These are phyloP conservation scores for Perognathus longimembris DNA, from an alignment of 2,113 vertebrate species.

Conservation along the genomic window DNA sequence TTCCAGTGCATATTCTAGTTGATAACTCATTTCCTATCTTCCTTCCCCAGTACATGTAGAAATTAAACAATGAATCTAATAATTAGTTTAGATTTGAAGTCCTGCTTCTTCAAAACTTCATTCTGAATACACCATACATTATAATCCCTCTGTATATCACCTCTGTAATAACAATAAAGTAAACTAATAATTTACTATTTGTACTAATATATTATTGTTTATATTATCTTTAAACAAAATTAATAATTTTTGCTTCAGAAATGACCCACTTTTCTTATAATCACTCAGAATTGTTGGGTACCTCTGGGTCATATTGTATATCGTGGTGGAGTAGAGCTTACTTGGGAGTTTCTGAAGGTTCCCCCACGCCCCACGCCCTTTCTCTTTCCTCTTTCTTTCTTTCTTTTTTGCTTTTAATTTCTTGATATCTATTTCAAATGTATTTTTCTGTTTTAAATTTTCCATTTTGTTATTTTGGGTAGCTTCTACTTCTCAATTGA, in stretches of 20 bases:
- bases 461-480: neutral
- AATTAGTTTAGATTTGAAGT: neutral
- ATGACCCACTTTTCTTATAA: neutral
- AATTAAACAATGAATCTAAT: neutral
- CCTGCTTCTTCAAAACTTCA: neutral
- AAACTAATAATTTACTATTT: too few relatives aligned
- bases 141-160: too few relatives aligned
- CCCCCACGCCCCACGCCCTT: too few relatives aligned
- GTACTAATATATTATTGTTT: too few relatives aligned
- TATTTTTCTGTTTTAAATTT: constrained; percentile 14
- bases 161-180: too few relatives aligned
- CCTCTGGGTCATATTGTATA: neutral
- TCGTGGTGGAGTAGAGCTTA: neutral
- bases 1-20: neutral
- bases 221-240: too few relatives aligned
- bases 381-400: too few relatives aligned
- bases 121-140: neutral
- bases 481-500: constrained; percentile 25
- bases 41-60: neutral
- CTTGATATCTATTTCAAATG: constrained; percentile 4
- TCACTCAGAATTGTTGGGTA: neutral
- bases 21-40: neutral
- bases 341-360: neutral
- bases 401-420: neutral
- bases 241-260: neutral